phyloP scores from a whole-genome alignment of 1,140 invertebrate genomes.

The Drosophila insularis region DNA sequence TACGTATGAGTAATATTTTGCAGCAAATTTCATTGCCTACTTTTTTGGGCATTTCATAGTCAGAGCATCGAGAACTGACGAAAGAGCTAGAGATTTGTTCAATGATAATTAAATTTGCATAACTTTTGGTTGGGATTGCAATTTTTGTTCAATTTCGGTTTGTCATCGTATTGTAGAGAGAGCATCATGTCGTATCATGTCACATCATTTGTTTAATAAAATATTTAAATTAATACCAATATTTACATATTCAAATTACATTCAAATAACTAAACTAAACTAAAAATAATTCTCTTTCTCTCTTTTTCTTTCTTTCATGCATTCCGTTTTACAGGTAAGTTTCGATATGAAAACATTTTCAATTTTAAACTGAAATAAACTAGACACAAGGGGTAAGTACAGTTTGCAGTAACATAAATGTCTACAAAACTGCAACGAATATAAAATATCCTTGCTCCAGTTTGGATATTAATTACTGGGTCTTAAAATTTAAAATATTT shows the following conservation, averaged over 20 bases:
- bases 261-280: constrained; percentile 28
- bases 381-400: constrained; percentile 38
- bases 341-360: constrained; percentile 25
- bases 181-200: constrained; percentile 25
- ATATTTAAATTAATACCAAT: constrained; percentile 43
- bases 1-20: background rate
- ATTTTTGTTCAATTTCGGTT: constrained; percentile 30
- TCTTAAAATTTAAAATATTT: too few species aligned
- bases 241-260: constrained; percentile 21
- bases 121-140: constrained; percentile 34
- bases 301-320: constrained; percentile 30
- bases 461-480: too few species aligned
- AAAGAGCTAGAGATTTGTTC: background rate
- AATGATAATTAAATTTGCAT: constrained; percentile 46
- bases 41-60: constrained; percentile 20
- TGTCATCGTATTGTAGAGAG: background rate
- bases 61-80: background rate
- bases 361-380: constrained; percentile 13
- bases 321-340: constrained; percentile 59
- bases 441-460: background rate
- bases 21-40: constrained; percentile 19
- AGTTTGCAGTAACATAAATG: background rate
- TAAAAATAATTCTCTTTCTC: constrained; percentile 30
- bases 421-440: background rate
- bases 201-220: constrained; percentile 30